Conservation (phyloP, 2,797 vertebrate genomes). For the Ataeniobius toweri region DNA sequence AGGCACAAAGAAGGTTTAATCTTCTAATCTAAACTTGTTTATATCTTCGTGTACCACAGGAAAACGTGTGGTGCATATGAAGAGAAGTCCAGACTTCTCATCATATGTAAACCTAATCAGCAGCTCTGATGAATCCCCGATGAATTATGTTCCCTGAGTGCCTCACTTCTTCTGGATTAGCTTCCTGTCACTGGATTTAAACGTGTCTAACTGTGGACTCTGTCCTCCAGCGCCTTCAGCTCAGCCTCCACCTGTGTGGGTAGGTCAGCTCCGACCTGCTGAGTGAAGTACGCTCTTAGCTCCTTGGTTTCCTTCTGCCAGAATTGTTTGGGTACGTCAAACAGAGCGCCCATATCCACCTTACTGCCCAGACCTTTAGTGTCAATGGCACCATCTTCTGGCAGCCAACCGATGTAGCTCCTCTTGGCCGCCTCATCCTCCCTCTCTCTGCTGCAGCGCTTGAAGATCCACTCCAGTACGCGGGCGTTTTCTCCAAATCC, state of each 20-base stretch:
- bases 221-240: constrained; percentile 82
- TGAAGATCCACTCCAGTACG: constrained; percentile 93
- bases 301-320: constrained; percentile 88
- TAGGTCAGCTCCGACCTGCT: constrained; percentile 88
- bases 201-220: constrained; percentile 76
- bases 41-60: not conserved
- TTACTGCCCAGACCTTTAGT: constrained; percentile 76
- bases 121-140: constrained; percentile 25
- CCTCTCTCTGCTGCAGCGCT: constrained; percentile 81
- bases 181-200: constrained; percentile 10
- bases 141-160: constrained; percentile 12
- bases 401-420: constrained; percentile 85
- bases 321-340: constrained; percentile 86
- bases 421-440: constrained; percentile 80
- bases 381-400: constrained; percentile 83
- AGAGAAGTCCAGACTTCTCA: constrained; percentile 6
- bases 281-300: constrained; percentile 83
- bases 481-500: constrained; percentile 93
- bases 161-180: constrained; percentile 7
- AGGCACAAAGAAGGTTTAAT: constrained; percentile 16
- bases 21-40: not conserved
- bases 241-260: constrained; percentile 84
- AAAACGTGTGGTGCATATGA: not conserved
- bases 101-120: constrained; percentile 28
- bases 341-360: constrained; percentile 82